These are phyloP conservation scores for Colostygia pectinataria DNA, from an alignment of 2,888 invertebrate genomes.

Conservation along the genomic window DNA sequence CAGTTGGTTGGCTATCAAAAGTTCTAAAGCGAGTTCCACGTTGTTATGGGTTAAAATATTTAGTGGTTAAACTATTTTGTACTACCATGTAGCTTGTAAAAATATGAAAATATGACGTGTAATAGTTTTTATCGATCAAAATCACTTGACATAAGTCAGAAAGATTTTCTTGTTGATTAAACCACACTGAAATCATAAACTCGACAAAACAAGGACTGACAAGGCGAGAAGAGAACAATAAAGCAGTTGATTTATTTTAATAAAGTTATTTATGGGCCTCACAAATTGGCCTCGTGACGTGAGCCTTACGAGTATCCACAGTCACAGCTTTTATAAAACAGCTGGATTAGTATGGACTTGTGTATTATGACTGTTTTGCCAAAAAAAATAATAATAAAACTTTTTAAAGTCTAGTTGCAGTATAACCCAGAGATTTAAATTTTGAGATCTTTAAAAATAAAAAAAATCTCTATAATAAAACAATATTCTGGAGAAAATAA, in stretches of 20 bases:
- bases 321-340: constrained; percentile 8
- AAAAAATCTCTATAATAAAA: too few relatives aligned
- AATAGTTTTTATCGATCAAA: background rate
- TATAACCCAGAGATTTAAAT: too few relatives aligned
- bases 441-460: too few relatives aligned
- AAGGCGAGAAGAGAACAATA: constrained; percentile 79
- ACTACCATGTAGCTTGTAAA: too few relatives aligned
- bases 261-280: constrained; percentile 78
- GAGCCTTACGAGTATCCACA: constrained; percentile 64
- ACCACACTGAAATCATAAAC: constrained; percentile 35
- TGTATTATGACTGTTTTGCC: too few relatives aligned
- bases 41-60: too few relatives aligned
- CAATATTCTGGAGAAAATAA: too few relatives aligned
- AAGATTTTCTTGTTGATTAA: constrained; percentile 20
- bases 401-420: too few relatives aligned
- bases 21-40: too few relatives aligned
- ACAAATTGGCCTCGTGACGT: constrained; percentile 77
- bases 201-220: constrained; percentile 58
- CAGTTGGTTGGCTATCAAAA: too few relatives aligned
- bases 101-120: too few relatives aligned
- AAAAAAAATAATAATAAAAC: background rate
- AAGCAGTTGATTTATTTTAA: constrained; percentile 79
- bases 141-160: constrained; percentile 13
- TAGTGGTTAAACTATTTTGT: too few relatives aligned
- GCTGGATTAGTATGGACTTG: constrained; percentile 3